These are phyloP conservation scores for Colletes latitarsis DNA, from an alignment of 1,140 invertebrate species.

Conservation along the genomic window DNA sequence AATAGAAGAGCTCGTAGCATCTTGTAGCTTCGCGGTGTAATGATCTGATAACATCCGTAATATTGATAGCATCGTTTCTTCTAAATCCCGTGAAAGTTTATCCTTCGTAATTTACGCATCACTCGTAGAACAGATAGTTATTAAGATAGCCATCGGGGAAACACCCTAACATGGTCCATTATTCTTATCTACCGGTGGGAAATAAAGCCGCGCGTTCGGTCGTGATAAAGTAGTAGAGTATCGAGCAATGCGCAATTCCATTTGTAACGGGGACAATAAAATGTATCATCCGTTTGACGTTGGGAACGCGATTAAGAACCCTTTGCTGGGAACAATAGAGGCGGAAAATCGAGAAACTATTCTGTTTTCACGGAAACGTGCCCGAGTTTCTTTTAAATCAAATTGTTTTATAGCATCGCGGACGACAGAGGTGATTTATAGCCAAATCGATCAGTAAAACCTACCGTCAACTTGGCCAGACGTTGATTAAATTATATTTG, in stretches of 20 bases:
- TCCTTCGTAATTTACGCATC: constrained; percentile 43
- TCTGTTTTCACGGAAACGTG: constrained; percentile 1
- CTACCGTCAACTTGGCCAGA: too few relatives aligned
- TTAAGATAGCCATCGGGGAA: constrained; percentile 57
- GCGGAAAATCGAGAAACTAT: constrained; percentile 12
- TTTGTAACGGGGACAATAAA: constrained; percentile 30
- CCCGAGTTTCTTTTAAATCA: not conserved
- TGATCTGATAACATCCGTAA: constrained; percentile 53
- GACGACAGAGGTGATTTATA: too few relatives aligned
- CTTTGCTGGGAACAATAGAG: not conserved
- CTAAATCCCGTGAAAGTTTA: constrained; percentile 49
- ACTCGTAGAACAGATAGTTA: constrained; percentile 52
- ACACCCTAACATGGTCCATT: constrained; percentile 57
- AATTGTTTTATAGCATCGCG: not conserved
- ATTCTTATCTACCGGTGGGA: constrained; percentile 59
- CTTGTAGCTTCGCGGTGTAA: constrained; percentile 44
- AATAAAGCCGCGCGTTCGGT: constrained; percentile 43
- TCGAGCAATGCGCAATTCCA: constrained; percentile 11
- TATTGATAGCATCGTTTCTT: constrained; percentile 61
- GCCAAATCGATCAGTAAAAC: too few relatives aligned
- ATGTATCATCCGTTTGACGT: not conserved
- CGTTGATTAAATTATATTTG: too few relatives aligned
- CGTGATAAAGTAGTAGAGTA: constrained; percentile 35
- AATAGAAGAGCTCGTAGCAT: constrained; percentile 19
- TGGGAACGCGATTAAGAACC: not conserved